phyloP scores from a whole-genome alignment of 2,888 invertebrate genomes.

The Dryocosmus kuriphilus region DNA sequence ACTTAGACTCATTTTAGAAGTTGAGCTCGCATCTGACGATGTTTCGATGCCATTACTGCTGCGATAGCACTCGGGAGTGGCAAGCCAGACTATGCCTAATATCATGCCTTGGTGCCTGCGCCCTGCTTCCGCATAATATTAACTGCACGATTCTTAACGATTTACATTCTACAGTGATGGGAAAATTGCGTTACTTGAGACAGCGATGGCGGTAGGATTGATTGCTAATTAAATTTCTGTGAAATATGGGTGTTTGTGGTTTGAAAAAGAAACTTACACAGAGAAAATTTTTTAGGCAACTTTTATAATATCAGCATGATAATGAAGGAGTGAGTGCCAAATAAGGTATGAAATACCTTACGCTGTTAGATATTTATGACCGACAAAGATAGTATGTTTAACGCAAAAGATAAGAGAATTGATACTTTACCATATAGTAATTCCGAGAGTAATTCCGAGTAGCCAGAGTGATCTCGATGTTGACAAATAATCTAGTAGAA shows the following conservation, averaged over 20 bases:
- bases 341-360: too few relatives aligned
- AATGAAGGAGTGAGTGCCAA: too few relatives aligned
- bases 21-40: slow-evolving; percentile 20
- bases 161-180: slow-evolving; percentile 60
- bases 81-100: slow-evolving; percentile 63
- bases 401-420: too few relatives aligned
- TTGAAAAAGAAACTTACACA: not conserved
- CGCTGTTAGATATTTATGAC: too few relatives aligned
- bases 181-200: slow-evolving; percentile 42
- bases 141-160: slow-evolving; percentile 64
- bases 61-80: slow-evolving; percentile 60
- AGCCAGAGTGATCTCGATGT: too few relatives aligned
- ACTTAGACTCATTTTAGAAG: slow-evolving; percentile 4
- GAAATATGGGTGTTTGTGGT: slow-evolving; percentile 5
- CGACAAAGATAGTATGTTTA: too few relatives aligned
- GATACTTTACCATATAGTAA: too few relatives aligned
- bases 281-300: too few relatives aligned
- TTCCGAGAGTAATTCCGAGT: too few relatives aligned
- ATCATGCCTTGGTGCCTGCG: slow-evolving; percentile 67
- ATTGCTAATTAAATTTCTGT: slow-evolving; percentile 30
- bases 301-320: too few relatives aligned
- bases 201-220: not conserved
- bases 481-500: too few relatives aligned
- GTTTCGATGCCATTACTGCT: slow-evolving; percentile 39
- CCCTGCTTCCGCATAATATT: slow-evolving; percentile 68